phyloP scores from a whole-genome alignment of 2,888 invertebrate genomes.

The Epinotia brunnichana region DNA sequence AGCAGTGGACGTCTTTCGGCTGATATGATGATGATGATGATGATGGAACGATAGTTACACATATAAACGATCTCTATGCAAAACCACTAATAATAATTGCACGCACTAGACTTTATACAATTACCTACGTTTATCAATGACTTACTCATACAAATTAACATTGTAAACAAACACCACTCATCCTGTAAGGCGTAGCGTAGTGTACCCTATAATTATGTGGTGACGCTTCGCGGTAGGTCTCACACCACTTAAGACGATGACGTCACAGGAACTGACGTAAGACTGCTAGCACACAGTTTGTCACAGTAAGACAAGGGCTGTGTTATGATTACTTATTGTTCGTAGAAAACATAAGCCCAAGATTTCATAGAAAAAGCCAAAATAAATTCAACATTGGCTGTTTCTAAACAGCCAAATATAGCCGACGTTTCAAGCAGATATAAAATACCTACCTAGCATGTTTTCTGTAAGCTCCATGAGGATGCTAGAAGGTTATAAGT shows the following conservation, averaged over 20 bases:
- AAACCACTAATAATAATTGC: no score
- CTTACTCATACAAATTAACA: not conserved
- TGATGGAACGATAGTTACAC: no score
- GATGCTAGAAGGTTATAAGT: no score
- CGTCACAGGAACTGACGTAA: slow-evolving; percentile 78
- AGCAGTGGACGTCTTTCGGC: no score
- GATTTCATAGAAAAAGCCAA: no score
- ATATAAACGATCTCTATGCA: not conserved
- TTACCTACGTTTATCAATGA: not conserved
- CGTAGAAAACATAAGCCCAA: no score
- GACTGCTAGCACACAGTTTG: slow-evolving; percentile 43
- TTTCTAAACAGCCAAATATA: no score
- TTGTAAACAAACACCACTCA: slow-evolving; percentile 11
- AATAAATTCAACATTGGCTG: no score
- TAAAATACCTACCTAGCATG: no score
- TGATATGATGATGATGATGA: no score
- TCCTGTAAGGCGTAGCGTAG: not conserved
- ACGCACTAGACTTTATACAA: not conserved
- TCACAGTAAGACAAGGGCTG: slow-evolving; percentile 1
- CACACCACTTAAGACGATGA: slow-evolving; percentile 78
- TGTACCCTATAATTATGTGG: slow-evolving; percentile 13
- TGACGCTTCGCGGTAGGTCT: slow-evolving; percentile 43
- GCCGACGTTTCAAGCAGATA: no score
- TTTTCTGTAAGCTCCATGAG: no score
- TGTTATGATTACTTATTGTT: not conserved